Evolutionary conservation across 2,888 invertebrate species (phyloP).

Genomic region (Cantharis nigra): DNA sequence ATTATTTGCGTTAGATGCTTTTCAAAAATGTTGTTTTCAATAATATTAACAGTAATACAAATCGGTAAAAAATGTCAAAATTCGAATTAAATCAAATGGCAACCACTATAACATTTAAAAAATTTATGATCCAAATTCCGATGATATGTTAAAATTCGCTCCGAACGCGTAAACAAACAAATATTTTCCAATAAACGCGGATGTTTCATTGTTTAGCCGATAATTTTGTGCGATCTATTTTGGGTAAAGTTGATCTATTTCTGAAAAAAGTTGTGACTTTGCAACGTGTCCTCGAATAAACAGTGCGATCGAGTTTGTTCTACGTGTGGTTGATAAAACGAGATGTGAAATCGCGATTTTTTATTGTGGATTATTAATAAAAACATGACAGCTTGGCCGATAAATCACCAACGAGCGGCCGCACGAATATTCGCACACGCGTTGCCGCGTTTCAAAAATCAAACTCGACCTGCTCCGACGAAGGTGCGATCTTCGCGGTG

Average conservation of each 20-base stretch:
- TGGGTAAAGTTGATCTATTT: slow-evolving; percentile 20
- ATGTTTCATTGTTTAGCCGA: background rate
- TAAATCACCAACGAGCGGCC: slow-evolving; percentile 59
- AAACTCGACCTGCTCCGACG: slow-evolving; percentile 38
- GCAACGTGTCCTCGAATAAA: slow-evolving; percentile 10
- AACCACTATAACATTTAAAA: background rate
- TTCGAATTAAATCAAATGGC: background rate
- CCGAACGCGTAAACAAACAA: background rate
- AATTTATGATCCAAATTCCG: background rate
- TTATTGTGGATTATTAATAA: slow-evolving; percentile 24
- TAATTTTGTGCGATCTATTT: slow-evolving; percentile 24
- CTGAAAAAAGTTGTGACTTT: slow-evolving; percentile 8
- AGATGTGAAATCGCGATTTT: slow-evolving; percentile 23
- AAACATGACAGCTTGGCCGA: slow-evolving; percentile 53
- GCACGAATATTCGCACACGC: slow-evolving; percentile 57
- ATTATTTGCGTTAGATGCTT: background rate
- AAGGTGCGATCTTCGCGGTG: slow-evolving; percentile 47
- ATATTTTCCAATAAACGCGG: background rate
- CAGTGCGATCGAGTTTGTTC: slow-evolving; percentile 35
- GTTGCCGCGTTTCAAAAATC: slow-evolving; percentile 39
- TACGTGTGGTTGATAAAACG: slow-evolving; percentile 31
- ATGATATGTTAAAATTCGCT: background rate
- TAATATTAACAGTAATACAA: background rate
- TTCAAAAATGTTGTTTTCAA: background rate
- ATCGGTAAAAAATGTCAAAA: background rate